These are phyloP conservation scores for Hepsetus odoe DNA, from an alignment of 2,113 vertebrate species.

Conservation along the genomic window DNA sequence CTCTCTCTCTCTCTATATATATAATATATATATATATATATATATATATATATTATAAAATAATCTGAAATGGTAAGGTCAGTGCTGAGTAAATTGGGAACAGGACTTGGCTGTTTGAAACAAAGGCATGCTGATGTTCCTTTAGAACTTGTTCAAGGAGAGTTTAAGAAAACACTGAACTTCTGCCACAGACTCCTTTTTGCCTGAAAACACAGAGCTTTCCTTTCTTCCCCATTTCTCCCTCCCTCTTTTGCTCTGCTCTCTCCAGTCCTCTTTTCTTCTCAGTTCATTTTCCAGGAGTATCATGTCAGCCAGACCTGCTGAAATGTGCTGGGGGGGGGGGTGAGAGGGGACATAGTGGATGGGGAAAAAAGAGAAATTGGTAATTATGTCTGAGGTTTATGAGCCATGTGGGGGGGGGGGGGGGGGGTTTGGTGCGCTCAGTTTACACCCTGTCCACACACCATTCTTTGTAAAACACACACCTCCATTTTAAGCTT, in stretches of 20 bases:
- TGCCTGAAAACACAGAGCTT: conserved; percentile 6
- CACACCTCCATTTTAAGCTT: conserved; percentile 13
- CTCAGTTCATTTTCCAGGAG: conserved; percentile 57
- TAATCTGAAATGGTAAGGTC: conserved; percentile 7
- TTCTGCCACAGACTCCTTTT: conserved; percentile 35
- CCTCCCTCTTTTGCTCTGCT: background rate
- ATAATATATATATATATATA: too few relatives aligned
- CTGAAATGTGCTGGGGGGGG: conserved; percentile 53
- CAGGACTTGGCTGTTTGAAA: conserved; percentile 11
- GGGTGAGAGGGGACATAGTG: conserved; percentile 16
- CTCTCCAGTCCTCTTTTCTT: conserved; percentile 14
- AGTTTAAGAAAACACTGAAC: conserved; percentile 38
- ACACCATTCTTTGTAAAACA: too few relatives aligned
- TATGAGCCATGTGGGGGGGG: background rate
- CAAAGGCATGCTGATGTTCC: background rate
- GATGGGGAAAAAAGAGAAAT: conserved; percentile 17
- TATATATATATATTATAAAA: too few relatives aligned
- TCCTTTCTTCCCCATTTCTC: background rate
- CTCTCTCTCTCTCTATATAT: conserved; percentile 6
- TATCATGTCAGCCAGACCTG: conserved; percentile 58
- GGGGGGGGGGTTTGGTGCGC: conserved; percentile 26
- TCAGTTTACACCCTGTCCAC: conserved; percentile 44
- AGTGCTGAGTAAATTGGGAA: background rate
- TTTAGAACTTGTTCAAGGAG: conserved; percentile 1
- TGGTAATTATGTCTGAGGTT: conserved; percentile 52